Conservation (phyloP, 2,797 vertebrate species). For the Sebastes paucispinis region DNA sequence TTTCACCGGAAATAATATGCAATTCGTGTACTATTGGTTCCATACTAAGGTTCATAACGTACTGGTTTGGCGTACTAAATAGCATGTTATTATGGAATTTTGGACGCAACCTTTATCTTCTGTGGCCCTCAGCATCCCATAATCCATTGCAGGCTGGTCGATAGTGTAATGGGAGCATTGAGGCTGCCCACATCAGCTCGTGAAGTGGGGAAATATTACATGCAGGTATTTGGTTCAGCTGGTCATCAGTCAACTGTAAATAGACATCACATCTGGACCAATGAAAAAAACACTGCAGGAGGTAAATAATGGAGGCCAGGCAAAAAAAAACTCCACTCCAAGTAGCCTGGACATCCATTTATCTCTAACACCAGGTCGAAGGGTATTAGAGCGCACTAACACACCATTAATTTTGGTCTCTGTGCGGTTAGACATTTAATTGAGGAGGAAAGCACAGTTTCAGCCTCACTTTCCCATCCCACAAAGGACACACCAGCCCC, state of each 20-base stretch:
- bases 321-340: background rate
- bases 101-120: background rate
- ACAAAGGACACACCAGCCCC: background rate
- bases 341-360: background rate
- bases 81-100: too few species aligned
- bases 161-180: background rate
- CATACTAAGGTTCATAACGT: too few species aligned
- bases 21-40: too few species aligned
- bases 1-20: too few species aligned
- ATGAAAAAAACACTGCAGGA: background rate
- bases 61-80: too few species aligned
- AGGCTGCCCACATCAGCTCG: background rate
- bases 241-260: background rate
- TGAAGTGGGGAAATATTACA: background rate
- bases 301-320: background rate
- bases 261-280: background rate
- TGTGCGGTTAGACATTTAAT: background rate
- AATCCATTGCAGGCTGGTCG: background rate
- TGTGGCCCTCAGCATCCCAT: background rate
- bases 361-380: background rate
- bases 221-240: background rate
- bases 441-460: background rate
- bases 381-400: background rate
- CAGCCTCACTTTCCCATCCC: background rate
- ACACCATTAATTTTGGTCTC: background rate